Conservation (phyloP, 2,888 invertebrate species). For the Pseudanteris insignis region DNA sequence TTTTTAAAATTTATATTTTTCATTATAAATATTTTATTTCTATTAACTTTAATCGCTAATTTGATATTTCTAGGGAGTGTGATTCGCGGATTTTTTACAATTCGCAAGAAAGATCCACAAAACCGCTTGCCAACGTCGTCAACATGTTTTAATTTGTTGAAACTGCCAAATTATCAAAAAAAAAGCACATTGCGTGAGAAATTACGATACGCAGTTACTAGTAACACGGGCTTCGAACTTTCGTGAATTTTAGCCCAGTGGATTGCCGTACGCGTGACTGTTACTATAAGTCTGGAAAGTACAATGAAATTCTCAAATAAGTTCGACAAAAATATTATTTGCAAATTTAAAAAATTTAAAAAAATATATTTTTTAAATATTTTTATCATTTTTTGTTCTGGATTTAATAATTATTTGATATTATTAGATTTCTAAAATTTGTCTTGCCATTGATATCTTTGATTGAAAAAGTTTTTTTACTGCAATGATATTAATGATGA, state of each 20-base stretch:
- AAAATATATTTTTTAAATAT: no score
- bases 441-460: no score
- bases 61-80: slow-evolving; percentile 82
- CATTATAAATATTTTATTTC: background rate
- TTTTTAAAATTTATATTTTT: no score
- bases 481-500: no score
- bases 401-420: no score
- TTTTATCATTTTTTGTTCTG: no score
- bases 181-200: slow-evolving; percentile 95
- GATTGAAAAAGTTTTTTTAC: no score
- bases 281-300: slow-evolving; percentile 37
- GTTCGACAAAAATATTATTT: slow-evolving; percentile 12
- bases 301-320: slow-evolving; percentile 35
- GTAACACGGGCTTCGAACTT: slow-evolving; percentile 99
- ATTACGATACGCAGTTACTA: slow-evolving; percentile 94
- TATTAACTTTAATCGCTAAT: no score
- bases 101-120: slow-evolving; percentile 91
- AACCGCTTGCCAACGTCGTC: slow-evolving; percentile 98
- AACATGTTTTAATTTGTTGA: slow-evolving; percentile 97
- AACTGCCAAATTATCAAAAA: slow-evolving; percentile 97
- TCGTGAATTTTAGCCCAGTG: slow-evolving; percentile 73
- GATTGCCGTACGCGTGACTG: background rate
- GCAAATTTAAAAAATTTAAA: no score
- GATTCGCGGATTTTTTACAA: slow-evolving; percentile 96
- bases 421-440: no score